Evolutionary conservation across 1,140 invertebrate species (phyloP).

Genomic region (Neoseiulus cucumeris): DNA sequence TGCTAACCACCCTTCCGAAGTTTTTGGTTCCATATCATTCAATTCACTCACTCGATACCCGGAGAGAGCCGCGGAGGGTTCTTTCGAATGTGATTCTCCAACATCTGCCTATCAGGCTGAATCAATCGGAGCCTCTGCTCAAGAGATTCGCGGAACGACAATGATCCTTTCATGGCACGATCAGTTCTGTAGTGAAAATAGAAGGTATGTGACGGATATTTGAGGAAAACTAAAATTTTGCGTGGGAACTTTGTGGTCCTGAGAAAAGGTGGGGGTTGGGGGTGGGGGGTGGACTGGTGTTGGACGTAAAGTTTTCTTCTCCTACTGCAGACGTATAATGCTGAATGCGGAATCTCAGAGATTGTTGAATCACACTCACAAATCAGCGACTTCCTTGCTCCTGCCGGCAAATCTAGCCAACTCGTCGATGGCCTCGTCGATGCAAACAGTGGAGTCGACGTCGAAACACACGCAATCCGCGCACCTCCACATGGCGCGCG

Average conservation of each 20-base stretch:
- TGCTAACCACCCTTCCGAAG: no score
- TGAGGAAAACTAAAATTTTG: no score
- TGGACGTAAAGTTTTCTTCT: no score
- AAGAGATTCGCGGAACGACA: constrained; percentile 74
- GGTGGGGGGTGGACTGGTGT: no score
- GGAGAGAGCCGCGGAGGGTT: constrained; percentile 59
- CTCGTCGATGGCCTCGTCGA: constrained; percentile 90
- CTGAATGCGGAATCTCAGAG: no score
- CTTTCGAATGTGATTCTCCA: constrained; percentile 50
- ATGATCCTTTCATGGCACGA: constrained; percentile 78
- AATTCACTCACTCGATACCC: constrained; percentile 61
- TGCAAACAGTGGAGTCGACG: constrained; percentile 89
- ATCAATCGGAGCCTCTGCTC: constrained; percentile 63
- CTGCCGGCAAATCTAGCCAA: constrained; percentile 80
- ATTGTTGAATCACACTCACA: constrained; percentile 45
- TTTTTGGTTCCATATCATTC: no score
- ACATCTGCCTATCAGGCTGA: constrained; percentile 48
- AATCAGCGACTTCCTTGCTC: constrained; percentile 56
- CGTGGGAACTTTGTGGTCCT: no score
- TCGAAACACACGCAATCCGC: constrained; percentile 91
- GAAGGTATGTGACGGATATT: no score
- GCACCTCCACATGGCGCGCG: constrained; percentile 41
- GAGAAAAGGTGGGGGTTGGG: no score
- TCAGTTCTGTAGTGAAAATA: constrained; percentile 47
- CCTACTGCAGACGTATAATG: no score